phyloP scores from a whole-genome alignment of 1,140 invertebrate genomes.

The Centruroides sculpturatus region DNA sequence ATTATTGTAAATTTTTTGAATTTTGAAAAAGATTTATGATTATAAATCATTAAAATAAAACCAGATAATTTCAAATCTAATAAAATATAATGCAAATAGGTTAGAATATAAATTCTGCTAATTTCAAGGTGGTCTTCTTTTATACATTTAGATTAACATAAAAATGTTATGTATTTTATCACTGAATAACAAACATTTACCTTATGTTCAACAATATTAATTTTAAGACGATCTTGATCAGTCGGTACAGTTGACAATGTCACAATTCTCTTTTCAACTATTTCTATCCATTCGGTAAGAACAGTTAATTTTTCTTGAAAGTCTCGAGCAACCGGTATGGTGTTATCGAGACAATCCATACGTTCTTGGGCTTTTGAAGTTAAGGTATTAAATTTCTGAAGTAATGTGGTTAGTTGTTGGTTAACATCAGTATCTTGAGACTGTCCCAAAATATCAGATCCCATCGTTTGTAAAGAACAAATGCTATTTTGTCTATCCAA shows the following conservation, averaged over 20 bases:
- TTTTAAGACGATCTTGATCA: constrained; percentile 82
- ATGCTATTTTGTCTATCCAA: constrained; percentile 84
- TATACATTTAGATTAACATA: no score
- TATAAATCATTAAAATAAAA: no score
- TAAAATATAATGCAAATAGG: no score
- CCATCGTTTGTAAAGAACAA: constrained; percentile 71
- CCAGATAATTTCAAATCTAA: no score
- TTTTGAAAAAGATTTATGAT: no score
- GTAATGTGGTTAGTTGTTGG: no score
- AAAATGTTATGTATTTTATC: no score
- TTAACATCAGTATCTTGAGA: no score
- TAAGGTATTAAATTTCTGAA: constrained; percentile 44
- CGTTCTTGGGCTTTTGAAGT: constrained; percentile 65
- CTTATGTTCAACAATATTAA: constrained; percentile 61
- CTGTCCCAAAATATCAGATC: constrained; percentile 21
- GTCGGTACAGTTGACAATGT: constrained; percentile 78
- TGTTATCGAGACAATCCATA: constrained; percentile 70
- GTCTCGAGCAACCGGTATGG: constrained; percentile 63
- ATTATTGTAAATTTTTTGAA: no score
- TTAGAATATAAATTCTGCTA: no score
- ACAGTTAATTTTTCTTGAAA: constrained; percentile 64
- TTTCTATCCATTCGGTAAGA: constrained; percentile 76
- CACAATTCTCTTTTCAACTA: constrained; percentile 68
- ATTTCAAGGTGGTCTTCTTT: no score
- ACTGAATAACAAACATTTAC: not conserved